Evolutionary conservation across 1,140 invertebrate genomes (phyloP).

Genomic region (Apis cerana): DNA sequence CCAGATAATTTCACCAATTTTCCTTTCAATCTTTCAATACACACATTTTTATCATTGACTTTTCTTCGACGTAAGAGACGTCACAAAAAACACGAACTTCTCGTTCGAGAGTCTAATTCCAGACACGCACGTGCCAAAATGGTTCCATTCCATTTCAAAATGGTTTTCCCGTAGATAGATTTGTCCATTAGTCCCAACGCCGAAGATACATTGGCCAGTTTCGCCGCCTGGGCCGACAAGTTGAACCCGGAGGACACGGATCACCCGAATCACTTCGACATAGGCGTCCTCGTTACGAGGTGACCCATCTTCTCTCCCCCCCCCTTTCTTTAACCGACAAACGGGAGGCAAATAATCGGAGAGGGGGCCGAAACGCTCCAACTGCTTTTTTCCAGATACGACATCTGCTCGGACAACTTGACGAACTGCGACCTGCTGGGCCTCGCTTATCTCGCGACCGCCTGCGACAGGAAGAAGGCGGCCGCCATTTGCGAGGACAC

Average conservation of each 20-base stretch:
- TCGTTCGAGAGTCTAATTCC: too few relatives aligned
- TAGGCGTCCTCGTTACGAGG: slow-evolving; percentile 88
- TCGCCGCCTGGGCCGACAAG: slow-evolving; percentile 86
- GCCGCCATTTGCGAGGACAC: slow-evolving; percentile 87
- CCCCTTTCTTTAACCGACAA: too few relatives aligned
- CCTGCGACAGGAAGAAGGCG: slow-evolving; percentile 84
- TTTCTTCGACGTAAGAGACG: too few relatives aligned
- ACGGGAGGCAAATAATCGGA: too few relatives aligned
- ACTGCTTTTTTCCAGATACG: slow-evolving; percentile 76
- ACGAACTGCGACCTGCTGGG: slow-evolving; percentile 85
- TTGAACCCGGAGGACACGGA: slow-evolving; percentile 84
- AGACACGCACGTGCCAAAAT: too few relatives aligned
- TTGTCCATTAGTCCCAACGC: slow-evolving; percentile 83
- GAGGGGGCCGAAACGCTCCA: neutral
- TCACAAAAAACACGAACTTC: too few relatives aligned
- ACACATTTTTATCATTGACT: too few relatives aligned
- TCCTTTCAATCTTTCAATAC: too few relatives aligned
- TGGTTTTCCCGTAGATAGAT: slow-evolving; percentile 74
- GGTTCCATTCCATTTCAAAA: neutral
- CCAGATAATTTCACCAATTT: too few relatives aligned
- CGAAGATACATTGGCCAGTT: slow-evolving; percentile 84
- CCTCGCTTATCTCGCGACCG: slow-evolving; percentile 85
- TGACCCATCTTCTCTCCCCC: slow-evolving; percentile 59
- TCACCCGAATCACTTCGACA: slow-evolving; percentile 88
- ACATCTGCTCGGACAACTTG: slow-evolving; percentile 83